These are phyloP conservation scores for Ashinkailepas kermadecensis DNA, from an alignment of 2,888 invertebrate genomes.

Conservation along the genomic window DNA sequence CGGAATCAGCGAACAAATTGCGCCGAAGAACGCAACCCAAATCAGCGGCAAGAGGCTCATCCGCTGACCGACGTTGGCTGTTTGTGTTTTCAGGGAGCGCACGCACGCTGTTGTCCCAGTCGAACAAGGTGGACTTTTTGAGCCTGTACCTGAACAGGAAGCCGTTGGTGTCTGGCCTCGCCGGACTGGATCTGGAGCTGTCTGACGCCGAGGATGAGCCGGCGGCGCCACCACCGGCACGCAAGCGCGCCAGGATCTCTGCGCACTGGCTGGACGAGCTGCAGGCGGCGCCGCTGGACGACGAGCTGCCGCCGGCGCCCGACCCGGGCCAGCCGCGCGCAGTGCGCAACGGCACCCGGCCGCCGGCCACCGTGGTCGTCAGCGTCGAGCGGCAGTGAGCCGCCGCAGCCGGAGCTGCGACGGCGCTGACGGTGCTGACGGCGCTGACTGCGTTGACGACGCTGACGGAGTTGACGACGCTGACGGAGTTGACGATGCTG, in stretches of 20 bases:
- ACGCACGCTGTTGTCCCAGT: neutral
- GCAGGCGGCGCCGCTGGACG: neutral
- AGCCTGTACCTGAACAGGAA: neutral
- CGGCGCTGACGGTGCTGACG: neutral
- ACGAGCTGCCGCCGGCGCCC: neutral
- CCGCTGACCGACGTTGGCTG: no score
- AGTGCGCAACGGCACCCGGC: neutral
- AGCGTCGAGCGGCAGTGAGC: constrained; percentile 15
- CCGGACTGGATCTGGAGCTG: constrained; percentile 1
- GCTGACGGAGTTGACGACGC: no score
- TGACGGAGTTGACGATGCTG: no score
- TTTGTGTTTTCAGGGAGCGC: neutral
- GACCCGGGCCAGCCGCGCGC: neutral
- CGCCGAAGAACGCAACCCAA: no score
- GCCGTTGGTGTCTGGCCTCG: neutral
- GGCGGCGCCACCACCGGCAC: neutral
- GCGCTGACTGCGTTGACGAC: no score
- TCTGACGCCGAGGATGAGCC: constrained; percentile 1
- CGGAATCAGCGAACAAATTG: no score
- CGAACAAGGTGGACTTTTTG: constrained; percentile 1
- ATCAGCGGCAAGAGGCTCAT: no score
- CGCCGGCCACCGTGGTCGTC: constrained; percentile 1
- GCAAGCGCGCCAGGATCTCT: neutral
- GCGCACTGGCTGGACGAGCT: neutral
- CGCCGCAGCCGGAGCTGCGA: neutral